Base-by-base conservation (phyloP, 2,113 vertebrate species). In the Falcunculus frontatus region DNA sequence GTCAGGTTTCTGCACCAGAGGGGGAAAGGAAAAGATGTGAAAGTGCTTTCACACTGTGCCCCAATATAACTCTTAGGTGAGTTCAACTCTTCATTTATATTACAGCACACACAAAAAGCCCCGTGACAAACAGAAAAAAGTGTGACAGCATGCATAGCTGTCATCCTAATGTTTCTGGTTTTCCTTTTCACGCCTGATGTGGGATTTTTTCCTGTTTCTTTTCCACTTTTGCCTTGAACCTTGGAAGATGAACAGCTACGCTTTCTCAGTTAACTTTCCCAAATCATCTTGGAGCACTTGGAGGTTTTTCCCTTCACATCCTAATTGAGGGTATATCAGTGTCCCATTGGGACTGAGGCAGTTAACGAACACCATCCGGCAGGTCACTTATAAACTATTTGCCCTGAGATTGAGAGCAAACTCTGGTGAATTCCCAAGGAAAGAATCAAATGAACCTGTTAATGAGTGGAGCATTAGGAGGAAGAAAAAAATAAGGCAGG, bases 251-350 rank as follows among this genome's bases (percentile, higher is more conserved):
- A 99, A 98, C 97, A 89, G 96, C 97, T 98, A 96, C 62, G 69
- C 96, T 98, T 95, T 97, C 97, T 98, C 96, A 95, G 78, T 67
- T 97, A 96, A 94, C 97, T 96, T 95, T 97, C 98, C 95, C 95
- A 97, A 96, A 90, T 97, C 96, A 96, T 98, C 96, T 84, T 92
- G 85, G 97, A 98, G 90, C 94, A 97, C 98, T 98, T 97, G 97
- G 94, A 97, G 95, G 97, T 84, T 97, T 97, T 96, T 41, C 97
- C 93, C 95, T 97, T 93, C 97, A 98, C 97, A 96, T 97, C 95
- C 98, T 99, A 98, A 98, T 98, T 98, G 99, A 98, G 98, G 97
- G 97, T 90, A 93, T 98, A 97, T 98, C 97, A 94, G 93, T 89
- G 83, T 97, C 97, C 98, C 98, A 60, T 2, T 25, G 98, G 98